Evolutionary conservation across 2,888 invertebrate genomes (phyloP).

Genomic region (Clepsis dumicolana): DNA sequence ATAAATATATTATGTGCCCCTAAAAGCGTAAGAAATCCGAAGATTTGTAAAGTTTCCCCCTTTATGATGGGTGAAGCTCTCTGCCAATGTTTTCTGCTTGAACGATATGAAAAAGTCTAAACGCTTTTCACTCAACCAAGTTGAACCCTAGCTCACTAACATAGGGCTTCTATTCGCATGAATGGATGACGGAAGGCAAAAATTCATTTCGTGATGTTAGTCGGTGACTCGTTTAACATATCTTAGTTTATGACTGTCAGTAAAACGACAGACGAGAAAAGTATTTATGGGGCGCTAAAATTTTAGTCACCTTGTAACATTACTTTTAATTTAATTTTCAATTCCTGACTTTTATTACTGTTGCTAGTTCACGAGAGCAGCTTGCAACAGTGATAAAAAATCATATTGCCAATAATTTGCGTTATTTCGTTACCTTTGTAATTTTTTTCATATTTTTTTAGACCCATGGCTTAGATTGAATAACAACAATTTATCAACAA

Average conservation of each 20-base stretch:
- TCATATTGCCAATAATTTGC: no score
- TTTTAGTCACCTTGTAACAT: slow-evolving; percentile 62
- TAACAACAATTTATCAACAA: no score
- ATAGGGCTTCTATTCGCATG: slow-evolving; percentile 52
- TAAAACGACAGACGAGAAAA: slow-evolving; percentile 67
- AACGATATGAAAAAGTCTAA: slow-evolving; percentile 82
- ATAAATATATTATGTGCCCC: slow-evolving; percentile 84
- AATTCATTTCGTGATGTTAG: slow-evolving; percentile 75
- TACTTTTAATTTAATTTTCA: slow-evolving; percentile 54
- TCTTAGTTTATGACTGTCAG: slow-evolving; percentile 74
- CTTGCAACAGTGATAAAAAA: background rate
- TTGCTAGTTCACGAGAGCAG: background rate
- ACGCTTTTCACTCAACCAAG: slow-evolving; percentile 48
- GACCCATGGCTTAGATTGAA: no score
- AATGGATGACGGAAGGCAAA: slow-evolving; percentile 52
- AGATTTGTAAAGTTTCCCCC: slow-evolving; percentile 85
- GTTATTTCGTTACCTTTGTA: no score
- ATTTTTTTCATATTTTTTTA: no score
- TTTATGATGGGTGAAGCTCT: slow-evolving; percentile 80
- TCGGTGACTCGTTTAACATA: slow-evolving; percentile 75
- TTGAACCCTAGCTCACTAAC: slow-evolving; percentile 50
- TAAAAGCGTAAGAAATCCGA: slow-evolving; percentile 83
- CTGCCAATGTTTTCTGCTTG: slow-evolving; percentile 78
- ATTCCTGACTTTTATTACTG: slow-evolving; percentile 25
- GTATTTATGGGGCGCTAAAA: slow-evolving; percentile 72